phyloP scores from a whole-genome alignment of 2,888 invertebrate genomes.

The Anoplius nigerrimus region DNA sequence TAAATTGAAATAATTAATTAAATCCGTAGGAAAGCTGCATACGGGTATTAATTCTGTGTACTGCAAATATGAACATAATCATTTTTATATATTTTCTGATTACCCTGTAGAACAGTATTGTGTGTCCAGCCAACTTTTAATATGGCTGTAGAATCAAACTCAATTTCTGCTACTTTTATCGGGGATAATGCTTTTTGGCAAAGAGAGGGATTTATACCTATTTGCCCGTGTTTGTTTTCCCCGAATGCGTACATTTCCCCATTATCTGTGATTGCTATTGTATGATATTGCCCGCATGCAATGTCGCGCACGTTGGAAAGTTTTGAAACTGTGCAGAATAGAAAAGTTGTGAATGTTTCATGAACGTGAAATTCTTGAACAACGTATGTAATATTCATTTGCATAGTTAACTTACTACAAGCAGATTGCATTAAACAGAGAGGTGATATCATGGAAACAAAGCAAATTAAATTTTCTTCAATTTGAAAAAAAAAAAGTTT shows the following conservation, averaged over 20 bases:
- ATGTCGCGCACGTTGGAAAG: constrained; percentile 79
- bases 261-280: constrained; percentile 78
- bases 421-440: no score
- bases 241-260: constrained; percentile 86
- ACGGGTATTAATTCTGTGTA: no score
- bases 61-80: neutral
- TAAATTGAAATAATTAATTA: constrained; percentile 59
- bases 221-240: constrained; percentile 89
- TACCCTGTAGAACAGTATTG: constrained; percentile 76
- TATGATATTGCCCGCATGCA: constrained; percentile 89
- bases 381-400: no score
- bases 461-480: neutral
- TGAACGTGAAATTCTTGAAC: no score
- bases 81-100: neutral
- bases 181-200: constrained; percentile 78
- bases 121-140: constrained; percentile 89
- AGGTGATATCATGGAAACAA: neutral
- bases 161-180: constrained; percentile 67
- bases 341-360: no score
- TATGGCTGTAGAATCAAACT: constrained; percentile 58
- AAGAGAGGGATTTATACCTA: constrained; percentile 77
- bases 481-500: neutral
- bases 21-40: neutral
- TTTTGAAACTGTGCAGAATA: constrained; percentile 74
- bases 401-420: no score